A percentile compares a stretch with the other conserved stretches of the same genome.
These are phyloP conservation scores for Orcinus orca DNA, from an alignment of 2,113 vertebrate species.

Conservation along the genomic window DNA sequence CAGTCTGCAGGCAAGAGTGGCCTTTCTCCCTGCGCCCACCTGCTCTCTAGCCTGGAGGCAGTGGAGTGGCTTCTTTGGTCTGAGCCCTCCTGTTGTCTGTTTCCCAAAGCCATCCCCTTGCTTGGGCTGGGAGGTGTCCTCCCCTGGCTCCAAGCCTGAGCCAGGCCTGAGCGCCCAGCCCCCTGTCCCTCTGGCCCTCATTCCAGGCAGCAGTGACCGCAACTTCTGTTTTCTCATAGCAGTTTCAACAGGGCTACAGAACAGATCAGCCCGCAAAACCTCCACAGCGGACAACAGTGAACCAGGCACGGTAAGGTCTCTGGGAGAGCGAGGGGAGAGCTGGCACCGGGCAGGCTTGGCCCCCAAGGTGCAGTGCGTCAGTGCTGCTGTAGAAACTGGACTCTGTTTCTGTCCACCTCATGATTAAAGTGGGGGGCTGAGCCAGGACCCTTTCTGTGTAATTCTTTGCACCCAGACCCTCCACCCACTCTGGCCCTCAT, in stretches of 20 bases:
- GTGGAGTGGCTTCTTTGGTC: neutral
- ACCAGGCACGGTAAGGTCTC: constrained; percentile 72
- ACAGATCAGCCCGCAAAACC: constrained; percentile 58
- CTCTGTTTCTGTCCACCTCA: neutral
- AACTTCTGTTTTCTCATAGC: constrained; percentile 72
- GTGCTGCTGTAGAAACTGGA: fast-evolving
- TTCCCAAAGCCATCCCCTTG: neutral
- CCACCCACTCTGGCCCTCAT: neutral
- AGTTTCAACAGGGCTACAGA: constrained; percentile 78
- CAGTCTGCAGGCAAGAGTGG: fast-evolving
- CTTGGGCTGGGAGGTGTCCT: neutral
- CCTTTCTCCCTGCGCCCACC: neutral
- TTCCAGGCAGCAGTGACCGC: neutral
- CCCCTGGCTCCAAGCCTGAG: neutral
- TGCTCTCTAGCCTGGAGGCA: neutral
- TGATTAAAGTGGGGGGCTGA: too few relatives aligned
- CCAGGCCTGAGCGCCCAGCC: neutral
- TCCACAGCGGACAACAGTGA: constrained; percentile 75
- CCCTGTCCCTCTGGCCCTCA: neutral
- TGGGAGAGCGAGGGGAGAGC: fast-evolving
- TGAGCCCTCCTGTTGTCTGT: neutral
- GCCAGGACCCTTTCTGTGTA: neutral
- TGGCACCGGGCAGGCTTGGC: fast-evolving
- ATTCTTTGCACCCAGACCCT: neutral
- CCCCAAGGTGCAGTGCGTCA: neutral